Conservation (phyloP, 2,113 vertebrate genomes). For the Montifringilla adamsi region DNA sequence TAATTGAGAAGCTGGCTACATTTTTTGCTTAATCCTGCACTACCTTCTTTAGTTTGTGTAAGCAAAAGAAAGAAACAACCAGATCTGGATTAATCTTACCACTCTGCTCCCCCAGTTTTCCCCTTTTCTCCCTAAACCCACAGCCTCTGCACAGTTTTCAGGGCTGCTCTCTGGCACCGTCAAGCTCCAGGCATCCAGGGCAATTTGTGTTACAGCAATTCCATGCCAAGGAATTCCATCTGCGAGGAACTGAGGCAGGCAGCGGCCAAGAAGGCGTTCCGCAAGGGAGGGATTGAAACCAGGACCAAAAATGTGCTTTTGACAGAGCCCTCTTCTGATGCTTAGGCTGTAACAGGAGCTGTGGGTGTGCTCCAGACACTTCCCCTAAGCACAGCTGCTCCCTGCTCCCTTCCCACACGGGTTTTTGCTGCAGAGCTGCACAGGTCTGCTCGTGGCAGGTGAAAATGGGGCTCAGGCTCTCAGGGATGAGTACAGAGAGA, state of each 20-base stretch:
- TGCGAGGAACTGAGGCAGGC: not conserved
- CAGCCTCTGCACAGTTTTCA: not conserved
- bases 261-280: not conserved
- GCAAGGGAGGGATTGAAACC: not conserved
- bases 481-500: rapidly evolving
- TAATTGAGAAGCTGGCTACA: not conserved
- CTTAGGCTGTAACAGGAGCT: not conserved
- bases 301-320: not conserved
- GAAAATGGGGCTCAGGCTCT: not conserved
- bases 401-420: rapidly evolving
- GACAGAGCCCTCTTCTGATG: not conserved
- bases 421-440: not conserved
- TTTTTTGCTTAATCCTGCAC: not conserved
- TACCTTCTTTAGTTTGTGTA: not conserved
- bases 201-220: not conserved
- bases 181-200: not conserved
- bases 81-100: not conserved
- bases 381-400: not conserved
- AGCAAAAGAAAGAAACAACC: not conserved
- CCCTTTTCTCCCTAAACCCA: not conserved
- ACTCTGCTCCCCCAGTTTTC: not conserved
- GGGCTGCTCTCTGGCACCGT: not conserved
- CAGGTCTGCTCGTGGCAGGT: not conserved
- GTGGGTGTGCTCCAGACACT: not conserved
- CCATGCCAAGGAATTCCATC: not conserved